Percentiles rank a stretch among this genome's conserved stretches.
These are phyloP conservation scores for Portunus trituberculatus DNA, from an alignment of 1,140 invertebrate genomes.

Conservation along the genomic window DNA sequence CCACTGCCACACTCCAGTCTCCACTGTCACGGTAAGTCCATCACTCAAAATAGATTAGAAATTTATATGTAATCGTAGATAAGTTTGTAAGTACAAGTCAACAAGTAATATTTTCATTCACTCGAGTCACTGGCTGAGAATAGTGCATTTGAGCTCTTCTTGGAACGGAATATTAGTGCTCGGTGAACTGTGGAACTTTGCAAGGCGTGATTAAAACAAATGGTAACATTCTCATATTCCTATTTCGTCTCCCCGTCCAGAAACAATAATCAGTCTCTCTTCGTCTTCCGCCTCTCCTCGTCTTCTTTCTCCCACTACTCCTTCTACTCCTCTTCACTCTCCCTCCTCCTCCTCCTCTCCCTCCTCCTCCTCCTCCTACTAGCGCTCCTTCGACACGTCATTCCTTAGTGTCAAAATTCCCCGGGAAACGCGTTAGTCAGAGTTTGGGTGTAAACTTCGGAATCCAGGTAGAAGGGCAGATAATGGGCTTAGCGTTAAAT, in stretches of 20 bases:
- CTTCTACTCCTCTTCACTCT: neutral
- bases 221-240: too few relatives aligned
- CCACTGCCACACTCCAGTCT: neutral
- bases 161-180: too few relatives aligned
- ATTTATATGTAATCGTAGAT: too few relatives aligned
- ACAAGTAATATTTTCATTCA: too few relatives aligned
- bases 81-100: too few relatives aligned
- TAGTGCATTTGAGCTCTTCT: too few relatives aligned
- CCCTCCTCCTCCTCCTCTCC: neutral
- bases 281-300: neutral
- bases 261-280: neutral
- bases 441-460: slow-evolving; percentile 31
- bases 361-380: neutral
- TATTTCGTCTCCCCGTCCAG: neutral
- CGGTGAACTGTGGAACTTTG: too few relatives aligned
- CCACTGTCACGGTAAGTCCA: neutral
- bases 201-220: too few relatives aligned
- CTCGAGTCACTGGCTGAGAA: too few relatives aligned
- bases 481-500: slow-evolving; percentile 73
- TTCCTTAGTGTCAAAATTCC: slow-evolving; percentile 12
- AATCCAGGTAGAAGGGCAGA: slow-evolving; percentile 45
- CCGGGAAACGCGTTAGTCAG: neutral
- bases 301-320: neutral
- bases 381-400: neutral
- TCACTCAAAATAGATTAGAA: too few relatives aligned